Base-by-base conservation (phyloP, 2,888 invertebrate genomes). In the Dicycla oo region DNA sequence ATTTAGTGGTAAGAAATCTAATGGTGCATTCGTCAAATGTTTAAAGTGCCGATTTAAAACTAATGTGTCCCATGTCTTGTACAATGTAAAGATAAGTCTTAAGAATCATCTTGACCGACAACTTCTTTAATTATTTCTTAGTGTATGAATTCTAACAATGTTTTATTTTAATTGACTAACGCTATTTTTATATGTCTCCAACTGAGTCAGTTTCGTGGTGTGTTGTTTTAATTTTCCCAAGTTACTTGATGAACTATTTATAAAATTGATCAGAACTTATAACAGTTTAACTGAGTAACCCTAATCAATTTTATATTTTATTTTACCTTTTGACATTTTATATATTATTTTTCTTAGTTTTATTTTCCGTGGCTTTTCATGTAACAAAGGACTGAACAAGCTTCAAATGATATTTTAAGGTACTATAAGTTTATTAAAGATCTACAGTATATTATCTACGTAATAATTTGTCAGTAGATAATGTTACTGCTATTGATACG, bases 11-110 rank as follows among this genome's bases (percentile, higher is more conserved):
- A 95, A 93, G 94, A 87, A 87, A 86, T 90, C 88, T 87, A 88
- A 87, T 80, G 82, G 87, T 81, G 93, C 94, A 91, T 95, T 94
- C 94, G 95, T 91, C 86, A 94, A 94, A 94, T 95, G 95, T 95
- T 95, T 93, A 90, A 84, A 90, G 90, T 90, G 87, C 89, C 83
- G 80, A 75, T 78, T 45, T 66, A 73, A 82, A 73, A 77, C 67
- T 67, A 75, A 73, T 83, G 79, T 80, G 79, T 80, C 83, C 81
- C 81, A 81, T 56, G 73, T 80, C 56, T 78, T 87, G 81, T 86
- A 82, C 81, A 80, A 82, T 79, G 13, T 74, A 77, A 84, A 65
- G 61, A 75, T 88, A 88, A 88, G 81, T 87, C 75, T 73, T 87
- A 86, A 83, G 86, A 87, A 86, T 80, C 86, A 81, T 83, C 84